Evolutionary conservation across 37 sponge, comb jelly and placozoan species (phyloP), one percentile per base, ranked within the genome.

Genomic region (Ianthella basta): DNA sequence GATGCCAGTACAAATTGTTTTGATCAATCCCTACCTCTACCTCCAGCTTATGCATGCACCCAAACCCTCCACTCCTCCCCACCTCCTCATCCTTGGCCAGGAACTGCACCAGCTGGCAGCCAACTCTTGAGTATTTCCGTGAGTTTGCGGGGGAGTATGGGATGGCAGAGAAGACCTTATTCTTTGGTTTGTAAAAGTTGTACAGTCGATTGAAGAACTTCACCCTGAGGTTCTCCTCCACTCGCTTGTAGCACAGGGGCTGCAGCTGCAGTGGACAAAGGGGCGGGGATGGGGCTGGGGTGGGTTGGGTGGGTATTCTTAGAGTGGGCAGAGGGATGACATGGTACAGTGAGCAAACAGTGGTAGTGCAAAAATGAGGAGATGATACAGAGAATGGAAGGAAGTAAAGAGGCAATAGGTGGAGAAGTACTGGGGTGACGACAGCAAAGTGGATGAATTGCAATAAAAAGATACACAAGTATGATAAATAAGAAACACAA

Each of bases 141-240:
- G 80, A 59, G 54, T 89, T 80, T 15, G 12, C 83, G 41, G 83
- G 64, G 19, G 88, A 72, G 56, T 87, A 91, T 0, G 39, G 18
- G 20, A 95, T 89, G 70, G 61, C 25, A 21, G 90, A 77, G 57
- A 83, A 95, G 50, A 73, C 85, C 50, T 87, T 81, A 40, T 75
- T 81, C 53, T 84, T 87, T 24, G 95, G 95, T 55, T 90, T 91
- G 83, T 83, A 95, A 81, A 95, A 95, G 64, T 89, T 85, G 68
- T 80, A 85, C 72, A 95, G 57, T 20, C 91, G 64, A 44, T 89
- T 84, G 79, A 92, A 68, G 59, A 95, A 95, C 81, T 93, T 92
- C 40, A 34, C 32, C 19, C 25, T 32, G 5, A 85, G 23, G 40
- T 50, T 83, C 56, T 85, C 86, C 85, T 85, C 86, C 61, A 85